Evolutionary conservation across 2,888 invertebrate genomes (phyloP).

Genomic region (Muschampia plurimacula): DNA sequence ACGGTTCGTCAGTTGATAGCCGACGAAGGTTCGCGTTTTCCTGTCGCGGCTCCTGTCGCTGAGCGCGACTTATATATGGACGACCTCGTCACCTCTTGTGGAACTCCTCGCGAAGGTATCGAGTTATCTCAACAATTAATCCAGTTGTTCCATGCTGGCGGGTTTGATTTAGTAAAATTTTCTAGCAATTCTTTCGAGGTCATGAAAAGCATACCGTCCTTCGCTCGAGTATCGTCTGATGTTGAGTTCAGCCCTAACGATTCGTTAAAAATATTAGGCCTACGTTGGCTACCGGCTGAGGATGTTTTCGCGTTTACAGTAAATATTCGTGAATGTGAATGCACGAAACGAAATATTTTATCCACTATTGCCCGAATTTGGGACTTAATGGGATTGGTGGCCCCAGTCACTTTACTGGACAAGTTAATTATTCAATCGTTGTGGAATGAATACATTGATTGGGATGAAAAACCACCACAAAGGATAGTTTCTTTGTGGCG

Average conservation of each 20-base stretch:
- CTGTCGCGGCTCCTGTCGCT: neutral
- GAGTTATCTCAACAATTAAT: slow-evolving; percentile 29
- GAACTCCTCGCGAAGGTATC: slow-evolving; percentile 34
- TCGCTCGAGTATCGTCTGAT: slow-evolving; percentile 1
- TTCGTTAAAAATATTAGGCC: slow-evolving; percentile 34
- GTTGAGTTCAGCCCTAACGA: slow-evolving; percentile 6
- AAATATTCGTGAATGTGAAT: neutral
- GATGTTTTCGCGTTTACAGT: slow-evolving; percentile 28
- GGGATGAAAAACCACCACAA: slow-evolving; percentile 13
- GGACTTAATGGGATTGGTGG: slow-evolving; percentile 25
- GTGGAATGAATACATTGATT: slow-evolving; percentile 10
- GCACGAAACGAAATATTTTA: slow-evolving; percentile 20
- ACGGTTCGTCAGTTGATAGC: slow-evolving; percentile 34
- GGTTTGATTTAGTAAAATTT: slow-evolving; percentile 13
- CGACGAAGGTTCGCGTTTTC: slow-evolving; percentile 7
- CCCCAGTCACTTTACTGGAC: slow-evolving; percentile 16
- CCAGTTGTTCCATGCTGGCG: slow-evolving; percentile 17
- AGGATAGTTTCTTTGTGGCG: slow-evolving; percentile 5
- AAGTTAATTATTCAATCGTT: slow-evolving; percentile 21
- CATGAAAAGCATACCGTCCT: slow-evolving; percentile 8
- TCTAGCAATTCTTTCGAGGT: slow-evolving; percentile 3
- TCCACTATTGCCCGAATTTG: slow-evolving; percentile 22
- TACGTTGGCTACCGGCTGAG: slow-evolving; percentile 18
- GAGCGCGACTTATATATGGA: slow-evolving; percentile 1
- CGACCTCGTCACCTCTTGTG: slow-evolving; percentile 10